Conservation (phyloP, 2,113 vertebrate species). For the Protobothrops mucrosquamatus region DNA sequence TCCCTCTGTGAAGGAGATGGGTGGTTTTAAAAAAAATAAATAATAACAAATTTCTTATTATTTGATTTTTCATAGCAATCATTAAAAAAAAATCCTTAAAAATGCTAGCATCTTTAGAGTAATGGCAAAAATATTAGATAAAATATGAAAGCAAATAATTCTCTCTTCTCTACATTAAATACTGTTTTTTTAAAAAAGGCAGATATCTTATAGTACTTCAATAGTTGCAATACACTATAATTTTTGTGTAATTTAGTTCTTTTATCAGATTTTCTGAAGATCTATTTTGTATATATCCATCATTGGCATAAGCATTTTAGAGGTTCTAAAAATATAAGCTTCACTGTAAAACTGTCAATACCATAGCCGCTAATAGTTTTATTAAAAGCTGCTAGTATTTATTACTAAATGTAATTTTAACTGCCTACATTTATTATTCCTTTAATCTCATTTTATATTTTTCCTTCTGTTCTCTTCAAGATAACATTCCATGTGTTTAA, state of each 20-base stretch:
- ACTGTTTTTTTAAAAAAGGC: neutral
- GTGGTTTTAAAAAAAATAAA: no score
- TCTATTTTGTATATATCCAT: no score
- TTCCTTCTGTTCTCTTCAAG: neutral
- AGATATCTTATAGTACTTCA: no score
- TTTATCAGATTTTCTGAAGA: no score
- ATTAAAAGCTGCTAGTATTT: neutral
- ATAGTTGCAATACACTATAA: no score
- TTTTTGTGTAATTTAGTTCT: no score
- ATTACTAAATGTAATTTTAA: neutral
- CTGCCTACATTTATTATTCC: neutral
- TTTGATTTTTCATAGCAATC: fast-evolving
- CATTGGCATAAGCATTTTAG: neutral
- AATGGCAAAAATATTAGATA: neutral
- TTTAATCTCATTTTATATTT: neutral
- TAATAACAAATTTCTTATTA: neutral
- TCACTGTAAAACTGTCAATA: neutral
- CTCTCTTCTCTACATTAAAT: neutral
- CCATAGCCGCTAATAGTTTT: no score
- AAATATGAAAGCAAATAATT: neutral
- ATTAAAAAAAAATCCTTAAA: neutral
- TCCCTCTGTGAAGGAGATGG: no score
- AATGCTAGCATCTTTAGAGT: neutral
- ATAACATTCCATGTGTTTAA: neutral
- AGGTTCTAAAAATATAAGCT: neutral